A percentile compares a stretch with the other conserved stretches of the same genome.
phyloP scores from a whole-genome alignment of 2,888 invertebrate species.

The Lacanobia oleracea region DNA sequence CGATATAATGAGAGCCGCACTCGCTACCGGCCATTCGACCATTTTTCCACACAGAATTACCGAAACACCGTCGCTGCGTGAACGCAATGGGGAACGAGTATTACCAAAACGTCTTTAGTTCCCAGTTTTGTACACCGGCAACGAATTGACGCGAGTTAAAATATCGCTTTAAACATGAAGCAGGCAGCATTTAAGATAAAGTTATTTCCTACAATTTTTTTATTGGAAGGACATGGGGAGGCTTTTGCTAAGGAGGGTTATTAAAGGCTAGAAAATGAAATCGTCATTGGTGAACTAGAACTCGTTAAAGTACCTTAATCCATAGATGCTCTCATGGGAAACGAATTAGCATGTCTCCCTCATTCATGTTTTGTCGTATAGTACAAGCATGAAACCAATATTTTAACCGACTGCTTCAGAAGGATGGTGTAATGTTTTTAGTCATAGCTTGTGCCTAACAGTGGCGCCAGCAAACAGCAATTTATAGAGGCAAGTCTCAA shows the following conservation, averaged over 20 bases:
- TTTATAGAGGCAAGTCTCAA: slow-evolving; percentile 22
- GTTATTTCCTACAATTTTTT: neutral
- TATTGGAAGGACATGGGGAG: neutral
- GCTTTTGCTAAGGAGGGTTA: neutral
- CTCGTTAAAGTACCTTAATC: neutral
- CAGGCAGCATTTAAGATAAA: neutral
- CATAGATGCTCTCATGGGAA: neutral
- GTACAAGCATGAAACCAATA: slow-evolving; percentile 9
- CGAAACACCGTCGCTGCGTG: slow-evolving; percentile 61
- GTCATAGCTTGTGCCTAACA: slow-evolving; percentile 2
- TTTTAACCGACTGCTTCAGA: neutral
- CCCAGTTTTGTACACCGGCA: slow-evolving; percentile 19
- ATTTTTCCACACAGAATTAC: slow-evolving; percentile 68
- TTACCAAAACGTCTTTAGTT: slow-evolving; percentile 36
- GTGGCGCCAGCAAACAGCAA: slow-evolving; percentile 12
- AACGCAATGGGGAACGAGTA: slow-evolving; percentile 55
- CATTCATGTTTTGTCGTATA: neutral
- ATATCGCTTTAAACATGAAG: neutral
- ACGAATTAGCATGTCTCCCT: slow-evolving; percentile 2
- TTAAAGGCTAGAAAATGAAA: neutral
- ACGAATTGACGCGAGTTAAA: slow-evolving; percentile 10
- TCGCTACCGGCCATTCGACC: slow-evolving; percentile 81
- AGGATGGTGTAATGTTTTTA: neutral
- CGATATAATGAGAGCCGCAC: slow-evolving; percentile 83
- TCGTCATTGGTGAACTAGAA: neutral